These are phyloP conservation scores for Mustelus asterias DNA, from an alignment of 2,113 vertebrate genomes.

Conservation along the genomic window DNA sequence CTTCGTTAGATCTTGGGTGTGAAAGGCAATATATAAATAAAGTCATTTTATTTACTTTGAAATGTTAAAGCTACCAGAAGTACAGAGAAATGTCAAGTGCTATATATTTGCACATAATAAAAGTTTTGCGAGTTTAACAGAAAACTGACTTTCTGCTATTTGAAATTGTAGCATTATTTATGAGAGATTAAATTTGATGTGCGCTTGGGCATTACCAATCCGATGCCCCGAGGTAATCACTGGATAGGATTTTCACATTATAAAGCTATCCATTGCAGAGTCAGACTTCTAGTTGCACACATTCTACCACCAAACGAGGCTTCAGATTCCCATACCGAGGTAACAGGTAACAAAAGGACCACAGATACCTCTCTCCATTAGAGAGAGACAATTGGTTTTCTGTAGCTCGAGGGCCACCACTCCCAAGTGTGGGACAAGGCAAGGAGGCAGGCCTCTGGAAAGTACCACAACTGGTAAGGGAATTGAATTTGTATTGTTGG, in stretches of 20 bases:
- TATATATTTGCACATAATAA: neutral
- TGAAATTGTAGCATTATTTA: neutral
- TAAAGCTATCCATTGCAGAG: neutral
- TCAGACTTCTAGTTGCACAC: neutral
- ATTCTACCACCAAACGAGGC: neutral
- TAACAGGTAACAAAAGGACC: no score
- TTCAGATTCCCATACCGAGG: neutral
- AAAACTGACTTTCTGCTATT: neutral
- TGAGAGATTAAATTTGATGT: neutral
- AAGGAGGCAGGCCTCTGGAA: no score
- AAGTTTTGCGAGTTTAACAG: neutral
- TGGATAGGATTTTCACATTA: neutral
- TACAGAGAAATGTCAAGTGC: neutral
- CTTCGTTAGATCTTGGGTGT: neutral
- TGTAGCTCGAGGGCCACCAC: no score
- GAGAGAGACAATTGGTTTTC: no score
- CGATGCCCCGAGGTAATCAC: neutral
- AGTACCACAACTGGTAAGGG: no score
- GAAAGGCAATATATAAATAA: neutral
- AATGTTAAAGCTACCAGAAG: neutral
- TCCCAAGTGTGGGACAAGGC: no score
- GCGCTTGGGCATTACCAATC: neutral
- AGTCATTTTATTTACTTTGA: neutral
- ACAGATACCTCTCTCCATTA: no score
- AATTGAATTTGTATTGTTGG: no score